These are phyloP conservation scores for Solea solea DNA, from an alignment of 2,113 vertebrate genomes.

Conservation along the genomic window DNA sequence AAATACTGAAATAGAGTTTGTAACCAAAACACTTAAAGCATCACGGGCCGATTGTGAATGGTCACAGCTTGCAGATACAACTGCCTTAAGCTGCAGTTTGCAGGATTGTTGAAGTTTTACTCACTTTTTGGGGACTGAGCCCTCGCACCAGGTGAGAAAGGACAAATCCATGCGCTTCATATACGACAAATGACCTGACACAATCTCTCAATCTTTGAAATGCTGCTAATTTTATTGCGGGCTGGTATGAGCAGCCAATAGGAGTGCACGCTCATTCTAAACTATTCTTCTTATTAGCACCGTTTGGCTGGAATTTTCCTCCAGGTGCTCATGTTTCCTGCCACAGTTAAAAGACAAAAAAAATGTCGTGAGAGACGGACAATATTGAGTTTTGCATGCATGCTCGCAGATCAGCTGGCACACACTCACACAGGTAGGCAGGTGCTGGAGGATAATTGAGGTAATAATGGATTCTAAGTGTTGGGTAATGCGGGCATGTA, in stretches of 20 bases:
- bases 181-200: too few species aligned
- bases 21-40: neutral
- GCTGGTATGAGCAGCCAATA: too few species aligned
- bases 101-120: too few species aligned
- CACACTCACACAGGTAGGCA: slow-evolving; percentile 10
- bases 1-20: slow-evolving; percentile 7
- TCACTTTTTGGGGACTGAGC: too few species aligned
- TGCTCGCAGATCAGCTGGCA: neutral
- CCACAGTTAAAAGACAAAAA: neutral
- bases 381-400: neutral
- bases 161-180: too few species aligned
- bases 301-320: too few species aligned
- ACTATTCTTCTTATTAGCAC: neutral
- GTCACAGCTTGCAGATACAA: neutral
- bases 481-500: slow-evolving; percentile 6
- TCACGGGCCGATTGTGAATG: neutral
- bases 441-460: slow-evolving; percentile 14
- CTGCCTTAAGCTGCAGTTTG: neutral
- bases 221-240: too few species aligned
- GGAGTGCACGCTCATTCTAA: too few species aligned
- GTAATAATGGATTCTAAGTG: slow-evolving; percentile 7
- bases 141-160: too few species aligned
- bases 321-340: neutral
- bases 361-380: neutral
- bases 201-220: too few species aligned